Conservation (phyloP, 2,888 invertebrate genomes). For the Aspidapion aeneum region DNA sequence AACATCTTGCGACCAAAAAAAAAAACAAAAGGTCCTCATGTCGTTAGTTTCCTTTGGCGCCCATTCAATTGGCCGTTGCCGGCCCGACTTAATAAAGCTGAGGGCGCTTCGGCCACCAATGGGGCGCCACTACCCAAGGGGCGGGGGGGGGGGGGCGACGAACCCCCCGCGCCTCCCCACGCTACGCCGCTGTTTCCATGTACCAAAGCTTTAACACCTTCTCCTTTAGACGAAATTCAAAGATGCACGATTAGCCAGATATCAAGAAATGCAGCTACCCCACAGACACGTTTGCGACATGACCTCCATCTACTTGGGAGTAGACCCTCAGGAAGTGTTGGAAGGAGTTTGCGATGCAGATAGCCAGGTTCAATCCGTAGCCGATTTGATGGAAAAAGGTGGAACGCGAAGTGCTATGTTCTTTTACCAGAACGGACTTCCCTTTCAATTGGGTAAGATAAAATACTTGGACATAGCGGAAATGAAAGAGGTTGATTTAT, state of each 20-base stretch:
- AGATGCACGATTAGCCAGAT: slow-evolving; percentile 53
- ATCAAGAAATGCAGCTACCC: slow-evolving; percentile 49
- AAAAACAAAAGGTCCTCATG: too few relatives aligned
- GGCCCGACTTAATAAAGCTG: too few relatives aligned
- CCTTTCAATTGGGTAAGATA: slow-evolving; percentile 60
- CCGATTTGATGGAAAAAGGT: slow-evolving; percentile 53
- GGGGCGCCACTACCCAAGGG: too few relatives aligned
- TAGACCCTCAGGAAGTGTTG: slow-evolving; percentile 55
- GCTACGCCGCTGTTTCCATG: too few relatives aligned
- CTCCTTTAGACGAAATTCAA: slow-evolving; percentile 56
- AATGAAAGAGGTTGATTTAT: not conserved
- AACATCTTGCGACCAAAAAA: too few relatives aligned
- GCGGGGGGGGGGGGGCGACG: too few relatives aligned
- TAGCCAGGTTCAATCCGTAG: slow-evolving; percentile 57
- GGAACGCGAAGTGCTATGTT: slow-evolving; percentile 63
- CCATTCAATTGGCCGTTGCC: too few relatives aligned
- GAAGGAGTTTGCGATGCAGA: slow-evolving; percentile 71
- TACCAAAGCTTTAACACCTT: too few relatives aligned
- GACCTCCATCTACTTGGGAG: slow-evolving; percentile 56
- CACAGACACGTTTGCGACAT: slow-evolving; percentile 68
- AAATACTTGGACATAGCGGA: too few relatives aligned
- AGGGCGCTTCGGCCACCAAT: too few relatives aligned
- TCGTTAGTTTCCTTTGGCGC: too few relatives aligned
- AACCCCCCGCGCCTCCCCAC: too few relatives aligned
- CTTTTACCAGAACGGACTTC: slow-evolving; percentile 62